Evolutionary conservation across 2,888 invertebrate genomes (phyloP).

Genomic region (Oxytorus armatus): DNA sequence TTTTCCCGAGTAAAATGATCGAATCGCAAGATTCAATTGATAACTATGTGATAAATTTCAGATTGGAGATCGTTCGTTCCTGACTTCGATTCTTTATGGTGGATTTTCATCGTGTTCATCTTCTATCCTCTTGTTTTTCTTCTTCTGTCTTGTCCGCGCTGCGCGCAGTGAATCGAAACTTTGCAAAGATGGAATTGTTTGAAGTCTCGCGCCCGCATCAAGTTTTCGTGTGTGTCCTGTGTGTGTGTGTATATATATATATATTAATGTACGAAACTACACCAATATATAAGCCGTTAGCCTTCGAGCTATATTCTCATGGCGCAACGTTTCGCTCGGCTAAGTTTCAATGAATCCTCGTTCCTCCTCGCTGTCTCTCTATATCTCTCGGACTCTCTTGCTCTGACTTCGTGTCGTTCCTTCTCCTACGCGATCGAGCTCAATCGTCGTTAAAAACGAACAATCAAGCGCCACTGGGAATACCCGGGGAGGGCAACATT

Average conservation of each 20-base stretch:
- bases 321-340: conserved; percentile 42
- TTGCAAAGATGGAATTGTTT: conserved; percentile 45
- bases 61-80: conserved; percentile 1
- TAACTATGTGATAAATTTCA: conserved; percentile 14
- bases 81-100: conserved; percentile 4
- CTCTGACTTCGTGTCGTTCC: neutral
- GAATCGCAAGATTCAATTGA: conserved; percentile 12
- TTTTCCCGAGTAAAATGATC: conserved; percentile 1
- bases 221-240: conserved; percentile 31
- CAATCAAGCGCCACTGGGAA: conserved; percentile 59
- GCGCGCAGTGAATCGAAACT: conserved; percentile 34
- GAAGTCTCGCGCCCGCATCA: conserved; percentile 28
- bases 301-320: conserved; percentile 46
- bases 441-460: conserved; percentile 65
- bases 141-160: neutral
- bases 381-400: neutral
- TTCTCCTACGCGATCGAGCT: conserved; percentile 45
- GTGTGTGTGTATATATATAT: conserved; percentile 36
- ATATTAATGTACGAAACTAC: conserved; percentile 6
- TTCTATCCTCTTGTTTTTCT: conserved; percentile 12
- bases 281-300: neutral
- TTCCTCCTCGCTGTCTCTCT: conserved; percentile 1
- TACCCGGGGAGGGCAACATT: conserved; percentile 41
- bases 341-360: conserved; percentile 56
- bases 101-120: neutral